phyloP scores from a whole-genome alignment of 2,888 invertebrate species.

The Julus scandinavius region DNA sequence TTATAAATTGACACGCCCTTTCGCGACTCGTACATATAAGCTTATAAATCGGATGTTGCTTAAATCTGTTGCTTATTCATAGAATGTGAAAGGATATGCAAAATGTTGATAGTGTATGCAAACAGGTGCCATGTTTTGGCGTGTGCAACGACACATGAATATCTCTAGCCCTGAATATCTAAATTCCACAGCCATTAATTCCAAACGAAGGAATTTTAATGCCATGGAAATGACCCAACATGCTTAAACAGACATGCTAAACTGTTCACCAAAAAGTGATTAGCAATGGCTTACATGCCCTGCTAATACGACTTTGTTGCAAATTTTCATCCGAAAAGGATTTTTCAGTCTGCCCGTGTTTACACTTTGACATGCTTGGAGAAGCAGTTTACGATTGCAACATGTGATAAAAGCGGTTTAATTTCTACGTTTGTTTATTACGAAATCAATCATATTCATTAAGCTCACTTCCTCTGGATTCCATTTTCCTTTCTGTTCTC shows the following conservation, averaged over 20 bases:
- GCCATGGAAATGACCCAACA: neutral
- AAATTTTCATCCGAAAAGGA: neutral
- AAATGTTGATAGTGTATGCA: neutral
- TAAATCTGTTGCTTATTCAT: neutral
- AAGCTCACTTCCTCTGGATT: constrained; percentile 23
- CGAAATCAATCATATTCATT: constrained; percentile 33
- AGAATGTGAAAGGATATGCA: neutral
- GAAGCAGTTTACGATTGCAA: too few relatives aligned
- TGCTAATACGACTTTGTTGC: neutral
- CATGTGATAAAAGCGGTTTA: neutral
- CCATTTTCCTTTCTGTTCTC: neutral
- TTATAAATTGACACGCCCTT: too few relatives aligned
- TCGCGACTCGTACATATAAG: too few relatives aligned
- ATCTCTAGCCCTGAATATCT: neutral
- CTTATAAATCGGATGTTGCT: neutral
- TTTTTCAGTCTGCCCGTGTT: neutral
- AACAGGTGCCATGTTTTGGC: neutral
- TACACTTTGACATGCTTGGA: neutral
- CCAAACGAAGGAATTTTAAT: neutral
- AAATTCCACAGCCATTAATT: neutral
- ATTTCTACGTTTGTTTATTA: neutral
- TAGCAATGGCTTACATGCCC: neutral
- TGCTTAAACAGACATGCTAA: neutral
- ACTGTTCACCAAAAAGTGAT: neutral
- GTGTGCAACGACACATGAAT: constrained; percentile 5